Base-by-base conservation (phyloP, 1,140 invertebrate species). In the Xylocopa sonorina region DNA sequence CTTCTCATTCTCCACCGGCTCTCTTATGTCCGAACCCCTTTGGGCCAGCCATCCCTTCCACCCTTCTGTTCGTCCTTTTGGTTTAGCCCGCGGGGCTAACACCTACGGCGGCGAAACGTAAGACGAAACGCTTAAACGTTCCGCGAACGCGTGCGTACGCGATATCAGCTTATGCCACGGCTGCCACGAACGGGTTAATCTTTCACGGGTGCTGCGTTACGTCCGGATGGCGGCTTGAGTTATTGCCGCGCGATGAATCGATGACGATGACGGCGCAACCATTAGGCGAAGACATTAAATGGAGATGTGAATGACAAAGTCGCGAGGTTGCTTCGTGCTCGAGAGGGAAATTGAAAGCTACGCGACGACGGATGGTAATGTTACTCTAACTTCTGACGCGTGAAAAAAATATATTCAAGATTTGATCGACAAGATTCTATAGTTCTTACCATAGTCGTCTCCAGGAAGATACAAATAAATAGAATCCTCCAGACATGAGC, bases 1-100 rank as follows among this genome's bases (percentile, higher is more conserved):
- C 48, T 50, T 64, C 64, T 77, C 21, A 71, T 77, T 32, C 29
- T 71, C 67, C 74, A 32, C 50, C 50, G 51, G 51, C 50, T 67
- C 82, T 87, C 84, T 86, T 78, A 53, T 81, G 66, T 71, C 80
- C 64, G 78, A 84, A 78, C 63, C 80, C 77, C 72, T 76, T 80
- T 57, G 74, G 57, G 60, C 18, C 21, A 27, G 14, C 14, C 24
- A 51, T 24, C 12, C 68, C 81, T 83, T 85, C 53, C 46, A 43
- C n/a, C 67, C 34, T 41, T 48, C 46, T 16, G 21, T 48, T 60
- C 21, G 24, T 68, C 43, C 10, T 51, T 48, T 41, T 43, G 18
- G 67, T 72, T 58, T 46, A 27, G 38, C 7, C 16, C 68, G 34
- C 62, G 62, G 16, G 16, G 34, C 1, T 50, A 79, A 50, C 41